Percentiles rank a stretch among this genome's conserved stretches.
These are phyloP conservation scores for Uria lomvia DNA, from an alignment of 2,113 vertebrate species.

Conservation along the genomic window DNA sequence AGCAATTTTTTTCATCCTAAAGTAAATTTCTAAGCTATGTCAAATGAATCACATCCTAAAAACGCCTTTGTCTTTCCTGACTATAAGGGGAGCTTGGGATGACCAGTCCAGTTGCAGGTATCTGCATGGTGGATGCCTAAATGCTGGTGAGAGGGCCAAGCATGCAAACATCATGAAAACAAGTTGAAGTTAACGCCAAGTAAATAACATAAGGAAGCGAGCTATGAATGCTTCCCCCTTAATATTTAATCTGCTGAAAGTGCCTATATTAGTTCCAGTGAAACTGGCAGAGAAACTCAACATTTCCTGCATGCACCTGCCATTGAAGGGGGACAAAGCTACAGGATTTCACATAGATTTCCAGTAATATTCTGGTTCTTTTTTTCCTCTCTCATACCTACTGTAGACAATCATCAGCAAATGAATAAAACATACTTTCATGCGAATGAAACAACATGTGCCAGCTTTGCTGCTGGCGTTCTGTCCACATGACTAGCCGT, in stretches of 20 bases:
- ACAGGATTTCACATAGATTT: not conserved
- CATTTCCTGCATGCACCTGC: not conserved
- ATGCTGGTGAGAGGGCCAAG: not conserved
- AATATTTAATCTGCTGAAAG: not conserved
- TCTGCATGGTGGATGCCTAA: not conserved
- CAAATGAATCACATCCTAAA: not conserved
- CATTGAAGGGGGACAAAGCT: not conserved
- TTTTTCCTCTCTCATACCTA: not conserved
- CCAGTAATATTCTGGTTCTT: not conserved
- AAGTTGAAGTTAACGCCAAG: not conserved
- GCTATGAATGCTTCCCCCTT: not conserved
- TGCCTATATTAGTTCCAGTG: not conserved
- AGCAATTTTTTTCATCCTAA: not conserved
- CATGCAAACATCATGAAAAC: not conserved
- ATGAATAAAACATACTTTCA: slow-evolving; percentile 51
- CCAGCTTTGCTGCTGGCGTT: slow-evolving; percentile 22
- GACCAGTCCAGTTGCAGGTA: not conserved
- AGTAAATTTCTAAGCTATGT: not conserved
- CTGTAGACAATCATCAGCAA: not conserved
- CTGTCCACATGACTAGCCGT: slow-evolving; percentile 4
- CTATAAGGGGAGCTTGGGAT: not conserved
- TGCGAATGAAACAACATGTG: not conserved
- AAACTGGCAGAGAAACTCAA: not conserved
- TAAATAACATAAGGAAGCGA: not conserved
- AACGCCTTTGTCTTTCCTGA: not conserved